A percentile compares a stretch with the other conserved stretches of the same genome.
phyloP scores from a whole-genome alignment of 2,113 vertebrate genomes.

The Gadus chalcogrammus region DNA sequence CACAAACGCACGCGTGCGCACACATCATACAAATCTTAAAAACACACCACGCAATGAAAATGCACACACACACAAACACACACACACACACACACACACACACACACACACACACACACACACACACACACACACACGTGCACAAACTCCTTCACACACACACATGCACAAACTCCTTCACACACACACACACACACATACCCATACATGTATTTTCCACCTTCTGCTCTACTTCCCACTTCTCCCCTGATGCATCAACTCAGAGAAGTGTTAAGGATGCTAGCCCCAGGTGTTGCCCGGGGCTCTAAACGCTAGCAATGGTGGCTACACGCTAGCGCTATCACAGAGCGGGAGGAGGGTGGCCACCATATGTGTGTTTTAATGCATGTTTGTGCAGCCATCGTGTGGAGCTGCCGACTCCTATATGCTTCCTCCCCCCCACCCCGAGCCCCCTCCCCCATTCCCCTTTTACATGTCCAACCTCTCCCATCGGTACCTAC shows the following conservation, averaged over 20 bases:
- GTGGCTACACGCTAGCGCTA: slow-evolving; percentile 30
- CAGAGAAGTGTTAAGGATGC: slow-evolving; percentile 48
- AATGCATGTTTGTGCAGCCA: no score
- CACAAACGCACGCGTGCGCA: not conserved
- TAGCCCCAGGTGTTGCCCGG: slow-evolving; percentile 51
- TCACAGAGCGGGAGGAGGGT: slow-evolving; percentile 32
- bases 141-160: slow-evolving; percentile 3
- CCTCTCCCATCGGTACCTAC: no score
- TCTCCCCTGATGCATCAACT: slow-evolving; percentile 35
- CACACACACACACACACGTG: not conserved
- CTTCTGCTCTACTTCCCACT: slow-evolving; percentile 21
- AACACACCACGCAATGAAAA: no score
- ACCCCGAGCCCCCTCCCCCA: not conserved
- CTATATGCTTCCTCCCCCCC: not conserved
- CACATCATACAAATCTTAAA: no score
- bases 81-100: slow-evolving; percentile 12
- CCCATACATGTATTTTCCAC: slow-evolving; percentile 25
- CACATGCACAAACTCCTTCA: not conserved
- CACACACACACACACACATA: slow-evolving; percentile 5
- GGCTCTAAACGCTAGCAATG: slow-evolving; percentile 41
- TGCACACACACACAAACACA: not conserved
- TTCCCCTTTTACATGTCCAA: not conserved
- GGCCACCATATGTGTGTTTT: not conserved
- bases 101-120: slow-evolving; percentile 8
- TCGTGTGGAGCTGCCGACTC: no score